Evolutionary conservation across 2,888 invertebrate genomes (phyloP).

Genomic region (Drosophila putrida): DNA sequence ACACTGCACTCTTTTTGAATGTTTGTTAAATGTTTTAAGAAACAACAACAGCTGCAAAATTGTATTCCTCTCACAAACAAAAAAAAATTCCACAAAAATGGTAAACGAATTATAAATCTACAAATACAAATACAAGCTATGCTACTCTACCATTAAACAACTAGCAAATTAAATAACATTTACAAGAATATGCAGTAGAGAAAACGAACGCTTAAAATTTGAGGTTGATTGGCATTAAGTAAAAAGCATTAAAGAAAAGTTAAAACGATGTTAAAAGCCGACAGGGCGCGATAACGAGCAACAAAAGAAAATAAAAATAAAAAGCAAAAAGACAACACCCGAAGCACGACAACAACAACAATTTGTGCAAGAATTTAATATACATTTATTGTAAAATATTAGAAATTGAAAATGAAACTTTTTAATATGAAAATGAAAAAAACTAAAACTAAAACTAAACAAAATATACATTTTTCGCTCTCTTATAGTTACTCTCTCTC

Average conservation of each 20-base stretch:
- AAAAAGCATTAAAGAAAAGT: slow-evolving; percentile 66
- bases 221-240: slow-evolving; percentile 84
- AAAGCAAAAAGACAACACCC: slow-evolving; percentile 21
- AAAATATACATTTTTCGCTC: slow-evolving; percentile 61
- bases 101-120: slow-evolving; percentile 82
- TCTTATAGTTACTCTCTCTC: slow-evolving; percentile 44
- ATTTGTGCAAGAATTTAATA: slow-evolving; percentile 65
- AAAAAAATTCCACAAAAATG: slow-evolving; percentile 55
- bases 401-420: slow-evolving; percentile 40
- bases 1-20: slow-evolving; percentile 81
- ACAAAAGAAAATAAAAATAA: slow-evolving; percentile 9
- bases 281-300: slow-evolving; percentile 83
- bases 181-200: slow-evolving; percentile 65
- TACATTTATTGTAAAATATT: slow-evolving; percentile 76
- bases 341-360: slow-evolving; percentile 48
- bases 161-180: slow-evolving; percentile 60
- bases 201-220: slow-evolving; percentile 79
- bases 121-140: slow-evolving; percentile 46
- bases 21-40: slow-evolving; percentile 78
- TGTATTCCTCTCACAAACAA: slow-evolving; percentile 67
- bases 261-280: slow-evolving; percentile 82
- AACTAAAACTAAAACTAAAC: slow-evolving; percentile 7
- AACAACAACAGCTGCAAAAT: slow-evolving; percentile 73
- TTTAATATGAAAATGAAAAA: slow-evolving; percentile 45
- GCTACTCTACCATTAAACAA: slow-evolving; percentile 70